Evolutionary conservation across 2,888 invertebrate genomes (phyloP), one percentile per base, ranked within the genome.

Genomic region (Melanotus villosus): DNA sequence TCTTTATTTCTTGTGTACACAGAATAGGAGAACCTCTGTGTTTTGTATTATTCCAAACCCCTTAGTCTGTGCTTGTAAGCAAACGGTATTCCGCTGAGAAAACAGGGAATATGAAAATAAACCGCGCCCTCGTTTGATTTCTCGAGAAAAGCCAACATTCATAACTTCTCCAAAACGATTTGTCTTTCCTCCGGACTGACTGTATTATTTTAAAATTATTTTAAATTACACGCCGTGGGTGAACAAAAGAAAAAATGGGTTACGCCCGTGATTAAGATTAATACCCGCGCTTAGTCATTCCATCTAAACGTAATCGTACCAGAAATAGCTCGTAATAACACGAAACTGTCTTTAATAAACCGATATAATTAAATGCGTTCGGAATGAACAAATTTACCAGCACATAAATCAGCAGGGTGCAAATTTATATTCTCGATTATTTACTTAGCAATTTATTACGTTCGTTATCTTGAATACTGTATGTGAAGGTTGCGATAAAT

Each of bases 1-100:
- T 65, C 54, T 69, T 69, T 69, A 69, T 69, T 69, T 60, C 23
- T 50, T 65, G 34, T 65, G 57, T 65, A 65, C 65, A 58, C 57
- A 58, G 50, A 65, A 57, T 65, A 38, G 65, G n/a, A 36, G 36
- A 47, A 38, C 21, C 47, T 34, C 38, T 47, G 45, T 58, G 65
- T 65, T 65, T 65, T 65, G 57, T 57, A 64, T 64, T 64, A 18
- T 52, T 14, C 52, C 38, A 36, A 38, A 52, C 19, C 52, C 54
- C 56, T 64, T 56, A 45, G 64, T 9, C 30, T 32, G 21, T 26
- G 43, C 54, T 43, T 58, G 58, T 58, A 57, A 57, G 43, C 54
- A 47, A 65, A 65, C 43, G 34, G 32, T 57, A 65, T 65, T 56
- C 65, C 56, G 18, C 12, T 41, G 63, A 32, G 52, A 32, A 30